A percentile compares a stretch with the other conserved stretches of the same genome.
Evolutionary conservation across 2,888 invertebrate genomes (phyloP).

Genomic region (Pandemis corylana): DNA sequence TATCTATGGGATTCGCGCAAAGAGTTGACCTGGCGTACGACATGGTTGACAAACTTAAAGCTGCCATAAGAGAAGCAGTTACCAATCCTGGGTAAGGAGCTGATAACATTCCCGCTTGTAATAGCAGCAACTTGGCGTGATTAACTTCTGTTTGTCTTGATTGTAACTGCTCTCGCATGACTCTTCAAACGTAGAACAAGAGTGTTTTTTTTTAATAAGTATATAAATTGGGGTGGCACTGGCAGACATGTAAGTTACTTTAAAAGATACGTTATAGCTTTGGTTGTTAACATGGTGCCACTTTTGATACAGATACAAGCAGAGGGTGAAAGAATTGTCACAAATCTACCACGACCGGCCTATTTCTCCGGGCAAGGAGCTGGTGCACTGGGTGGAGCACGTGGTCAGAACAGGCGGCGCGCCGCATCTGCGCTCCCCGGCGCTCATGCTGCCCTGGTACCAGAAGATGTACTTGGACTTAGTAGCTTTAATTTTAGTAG

Average conservation of each 20-base stretch:
- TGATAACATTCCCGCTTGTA: too few relatives aligned
- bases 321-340: constrained; percentile 5
- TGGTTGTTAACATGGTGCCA: background rate
- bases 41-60: constrained; percentile 27
- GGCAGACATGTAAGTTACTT: too few relatives aligned
- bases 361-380: constrained; percentile 68
- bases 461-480: constrained; percentile 67
- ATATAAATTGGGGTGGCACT: too few relatives aligned
- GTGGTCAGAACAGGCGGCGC: constrained; percentile 85
- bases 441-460: constrained; percentile 53
- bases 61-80: constrained; percentile 31
- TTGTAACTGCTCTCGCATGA: too few relatives aligned
- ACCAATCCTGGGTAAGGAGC: constrained; percentile 43
- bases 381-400: constrained; percentile 88
- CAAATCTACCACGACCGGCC: constrained; percentile 12
- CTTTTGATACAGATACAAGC: constrained; percentile 10
- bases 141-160: too few relatives aligned
- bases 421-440: constrained; percentile 68
- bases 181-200: too few relatives aligned
- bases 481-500: background rate
- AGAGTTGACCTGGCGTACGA: constrained; percentile 32
- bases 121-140: too few relatives aligned
- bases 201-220: too few relatives aligned
- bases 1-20: constrained; percentile 35
- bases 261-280: too few relatives aligned